Evolutionary conservation across 2,113 vertebrate species (phyloP).

Genomic region (Paramisgurnus dabryanus): DNA sequence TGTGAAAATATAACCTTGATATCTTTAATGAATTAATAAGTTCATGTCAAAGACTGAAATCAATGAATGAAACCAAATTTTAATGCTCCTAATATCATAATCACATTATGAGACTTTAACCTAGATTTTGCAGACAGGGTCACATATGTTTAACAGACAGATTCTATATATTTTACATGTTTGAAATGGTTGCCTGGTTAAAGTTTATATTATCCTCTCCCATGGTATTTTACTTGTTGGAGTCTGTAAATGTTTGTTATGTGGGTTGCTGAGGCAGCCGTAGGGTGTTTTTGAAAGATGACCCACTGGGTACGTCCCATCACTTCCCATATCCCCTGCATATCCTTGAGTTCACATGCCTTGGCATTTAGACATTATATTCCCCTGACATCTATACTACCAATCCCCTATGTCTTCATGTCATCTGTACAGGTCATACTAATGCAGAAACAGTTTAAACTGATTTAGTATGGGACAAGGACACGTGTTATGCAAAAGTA

Average conservation of each 20-base stretch:
- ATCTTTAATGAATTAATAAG: no score
- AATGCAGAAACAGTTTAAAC: not conserved
- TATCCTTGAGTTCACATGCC: constrained; percentile 48
- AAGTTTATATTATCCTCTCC: not conserved
- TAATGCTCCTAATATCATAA: no score
- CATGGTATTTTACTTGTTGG: constrained; percentile 8
- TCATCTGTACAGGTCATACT: not conserved
- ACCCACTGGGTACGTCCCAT: constrained; percentile 37
- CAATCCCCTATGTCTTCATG: not conserved
- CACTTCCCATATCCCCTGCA: constrained; percentile 40
- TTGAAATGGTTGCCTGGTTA: not conserved
- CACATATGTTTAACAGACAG: not conserved
- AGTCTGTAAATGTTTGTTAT: constrained; percentile 52
- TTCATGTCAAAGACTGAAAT: no score
- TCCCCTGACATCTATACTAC: not conserved
- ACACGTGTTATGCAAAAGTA: not conserved
- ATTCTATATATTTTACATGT: not conserved
- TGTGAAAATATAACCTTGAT: no score
- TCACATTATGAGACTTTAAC: no score
- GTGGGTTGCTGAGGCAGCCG: constrained; percentile 48
- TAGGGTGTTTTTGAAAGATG: constrained; percentile 44
- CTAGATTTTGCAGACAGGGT: no score
- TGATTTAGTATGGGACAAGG: not conserved
- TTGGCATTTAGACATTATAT: constrained; percentile 44
- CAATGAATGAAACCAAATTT: no score